These are phyloP conservation scores for Cynopterus sphinx DNA, from an alignment of 2,797 vertebrate genomes.

Conservation along the genomic window DNA sequence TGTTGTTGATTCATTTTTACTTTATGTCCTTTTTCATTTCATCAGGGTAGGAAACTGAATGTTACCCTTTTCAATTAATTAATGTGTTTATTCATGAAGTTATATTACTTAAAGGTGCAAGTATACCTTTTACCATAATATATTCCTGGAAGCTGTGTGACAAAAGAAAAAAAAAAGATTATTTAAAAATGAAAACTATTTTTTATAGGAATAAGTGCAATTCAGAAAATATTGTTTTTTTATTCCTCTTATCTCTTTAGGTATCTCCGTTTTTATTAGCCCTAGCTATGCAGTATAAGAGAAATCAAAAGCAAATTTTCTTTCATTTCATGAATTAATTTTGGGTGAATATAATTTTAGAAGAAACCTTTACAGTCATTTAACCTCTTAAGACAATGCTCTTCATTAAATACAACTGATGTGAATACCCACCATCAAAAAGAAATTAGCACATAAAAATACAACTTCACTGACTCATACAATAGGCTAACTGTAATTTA, in stretches of 20 bases:
- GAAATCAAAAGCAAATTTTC: background rate
- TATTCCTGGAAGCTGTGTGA: background rate
- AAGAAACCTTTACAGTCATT: background rate
- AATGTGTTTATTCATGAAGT: conserved; percentile 22
- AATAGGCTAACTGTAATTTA: background rate
- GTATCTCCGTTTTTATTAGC: background rate
- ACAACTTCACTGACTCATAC: background rate
- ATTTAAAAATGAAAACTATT: background rate
- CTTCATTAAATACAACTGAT: background rate
- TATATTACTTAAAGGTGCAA: background rate
- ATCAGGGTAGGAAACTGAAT: background rate
- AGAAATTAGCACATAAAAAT: background rate
- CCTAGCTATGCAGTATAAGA: background rate
- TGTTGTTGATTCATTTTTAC: conserved; percentile 46
- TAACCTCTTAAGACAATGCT: background rate
- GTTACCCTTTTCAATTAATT: conserved; percentile 45
- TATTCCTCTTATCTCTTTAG: background rate
- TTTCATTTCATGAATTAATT: background rate
- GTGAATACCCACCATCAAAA: background rate
- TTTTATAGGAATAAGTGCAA: conserved; percentile 20
- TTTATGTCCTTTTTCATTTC: conserved; percentile 34
- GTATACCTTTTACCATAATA: background rate
- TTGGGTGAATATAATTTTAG: background rate
- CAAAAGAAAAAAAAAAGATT: background rate
- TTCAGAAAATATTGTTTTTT: background rate